These are phyloP conservation scores for Megaceryle alcyon DNA, from an alignment of 2,797 vertebrate genomes.

Conservation along the genomic window DNA sequence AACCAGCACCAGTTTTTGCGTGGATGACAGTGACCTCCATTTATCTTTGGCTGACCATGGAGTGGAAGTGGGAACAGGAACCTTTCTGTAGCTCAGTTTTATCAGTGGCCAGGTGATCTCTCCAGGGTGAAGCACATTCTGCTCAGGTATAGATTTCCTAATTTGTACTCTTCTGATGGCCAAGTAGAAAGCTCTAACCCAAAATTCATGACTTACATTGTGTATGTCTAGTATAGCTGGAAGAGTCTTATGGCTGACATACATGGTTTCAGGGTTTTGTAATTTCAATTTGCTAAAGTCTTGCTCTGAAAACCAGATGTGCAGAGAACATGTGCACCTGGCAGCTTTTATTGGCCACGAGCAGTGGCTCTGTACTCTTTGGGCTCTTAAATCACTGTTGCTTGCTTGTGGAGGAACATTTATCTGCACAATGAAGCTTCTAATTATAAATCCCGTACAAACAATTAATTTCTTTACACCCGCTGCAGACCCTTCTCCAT, in stretches of 20 bases:
- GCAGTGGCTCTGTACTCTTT: background rate
- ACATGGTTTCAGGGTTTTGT: background rate
- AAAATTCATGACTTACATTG: background rate
- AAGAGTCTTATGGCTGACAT: background rate
- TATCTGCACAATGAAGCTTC: background rate
- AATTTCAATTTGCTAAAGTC: background rate
- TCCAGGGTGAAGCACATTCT: background rate
- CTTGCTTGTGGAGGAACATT: background rate
- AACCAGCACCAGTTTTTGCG: background rate
- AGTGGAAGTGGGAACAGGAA: background rate
- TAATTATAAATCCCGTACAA: background rate
- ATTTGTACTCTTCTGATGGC: background rate
- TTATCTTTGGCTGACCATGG: background rate
- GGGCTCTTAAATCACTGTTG: background rate
- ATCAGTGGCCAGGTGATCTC: background rate
- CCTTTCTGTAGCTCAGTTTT: background rate
- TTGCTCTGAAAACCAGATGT: conserved; percentile 42
- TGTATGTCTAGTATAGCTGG: background rate
- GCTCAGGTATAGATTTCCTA: background rate
- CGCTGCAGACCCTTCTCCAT: background rate
- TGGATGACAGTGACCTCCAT: background rate
- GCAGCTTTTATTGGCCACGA: background rate
- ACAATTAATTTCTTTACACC: background rate
- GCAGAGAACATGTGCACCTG: conserved; percentile 23
- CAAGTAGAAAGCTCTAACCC: background rate